Base-by-base conservation (phyloP, 2,888 invertebrate genomes). In the Papilio protenor region DNA sequence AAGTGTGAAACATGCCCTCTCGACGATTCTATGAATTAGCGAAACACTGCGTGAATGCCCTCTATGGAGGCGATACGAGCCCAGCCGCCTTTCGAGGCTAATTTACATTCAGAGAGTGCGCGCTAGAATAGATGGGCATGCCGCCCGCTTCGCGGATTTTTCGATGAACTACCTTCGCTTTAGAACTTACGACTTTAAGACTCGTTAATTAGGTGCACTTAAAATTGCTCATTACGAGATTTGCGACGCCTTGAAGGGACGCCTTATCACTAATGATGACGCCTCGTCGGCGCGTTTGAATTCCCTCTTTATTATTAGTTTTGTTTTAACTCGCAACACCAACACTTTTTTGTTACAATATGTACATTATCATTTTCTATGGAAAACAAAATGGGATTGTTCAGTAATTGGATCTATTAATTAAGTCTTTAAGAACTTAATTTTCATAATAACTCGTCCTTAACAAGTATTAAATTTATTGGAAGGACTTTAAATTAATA, bases 1-100 rank as follows among this genome's bases (percentile, higher is more conserved):
- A 91, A 93, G 93, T 93, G 92, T 89, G 92, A 93, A 93, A 92
- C 88, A 91, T 86, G 90, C 92, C 89, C 92, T 89, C 91, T 92
- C 88, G 83, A 89, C 86, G 85, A 86, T 85, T 85, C 84, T 84
- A 82, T 87, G 86, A 84, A 84, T 86, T 85, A 85, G 84, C 83
- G 84, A 84, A 86, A 88, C 88, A 91, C 87, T 90, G 89, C 89
- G 89, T 92, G 90, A 92, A 93, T 92, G 86, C 91, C 88, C 89
- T 88, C 87, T 89, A 89, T 88, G 89, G 88, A 88, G 92, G 90
- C 85, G 92, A 92, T 92, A 90, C 73, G 92, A 87, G 88, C 85
- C 83, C 82, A 83, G 81, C 84, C 86, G 84, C 83, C 86, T 86
- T 87, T 85, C 81, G 84, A 84, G 84, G 86, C 85, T 86, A 87